Conservation (phyloP, 2,113 vertebrate species). For the Thunnus thynnus region DNA sequence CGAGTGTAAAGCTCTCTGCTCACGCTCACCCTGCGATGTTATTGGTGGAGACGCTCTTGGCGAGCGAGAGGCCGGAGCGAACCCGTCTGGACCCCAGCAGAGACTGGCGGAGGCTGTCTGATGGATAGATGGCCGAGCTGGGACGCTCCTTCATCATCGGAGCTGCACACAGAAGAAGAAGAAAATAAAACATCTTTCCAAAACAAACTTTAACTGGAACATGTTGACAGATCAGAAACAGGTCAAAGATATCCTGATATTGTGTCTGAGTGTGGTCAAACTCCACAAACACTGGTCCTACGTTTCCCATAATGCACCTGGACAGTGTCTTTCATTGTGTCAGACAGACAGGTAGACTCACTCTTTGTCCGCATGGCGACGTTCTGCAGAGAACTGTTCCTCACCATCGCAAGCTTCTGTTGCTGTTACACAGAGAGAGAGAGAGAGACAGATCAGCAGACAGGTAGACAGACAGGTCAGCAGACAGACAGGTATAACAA, state of each 20-base stretch:
- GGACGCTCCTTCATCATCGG: slow-evolving; percentile 91
- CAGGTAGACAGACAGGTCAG: slow-evolving; percentile 1
- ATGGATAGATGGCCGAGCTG: slow-evolving; percentile 93
- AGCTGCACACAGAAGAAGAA: slow-evolving; percentile 72
- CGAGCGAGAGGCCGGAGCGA: slow-evolving; percentile 90
- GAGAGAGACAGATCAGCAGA: slow-evolving; percentile 3
- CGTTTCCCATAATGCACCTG: slow-evolving; percentile 1
- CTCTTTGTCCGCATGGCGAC: slow-evolving; percentile 92
- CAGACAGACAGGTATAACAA: not conserved
- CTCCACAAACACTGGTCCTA: not conserved
- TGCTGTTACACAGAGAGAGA: slow-evolving; percentile 82
- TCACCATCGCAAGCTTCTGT: slow-evolving; percentile 91
- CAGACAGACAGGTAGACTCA: slow-evolving; percentile 78
- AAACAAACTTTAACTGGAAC: not conserved
- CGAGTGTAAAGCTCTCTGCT: too few species aligned
- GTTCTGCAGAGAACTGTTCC: slow-evolving; percentile 92
- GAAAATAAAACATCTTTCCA: too few species aligned
- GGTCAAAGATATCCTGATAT: too few species aligned
- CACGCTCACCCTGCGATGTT: slow-evolving; percentile 93
- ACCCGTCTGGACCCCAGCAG: slow-evolving; percentile 90
- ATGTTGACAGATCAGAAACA: not conserved
- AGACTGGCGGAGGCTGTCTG: slow-evolving; percentile 93
- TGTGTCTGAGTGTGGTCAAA: too few species aligned
- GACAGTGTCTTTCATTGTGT: not conserved
- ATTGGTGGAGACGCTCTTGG: slow-evolving; percentile 96